Evolutionary conservation across 2,113 vertebrate genomes (phyloP), one percentile per base, ranked within the genome.

Genomic region (Centropus bengalensis): DNA sequence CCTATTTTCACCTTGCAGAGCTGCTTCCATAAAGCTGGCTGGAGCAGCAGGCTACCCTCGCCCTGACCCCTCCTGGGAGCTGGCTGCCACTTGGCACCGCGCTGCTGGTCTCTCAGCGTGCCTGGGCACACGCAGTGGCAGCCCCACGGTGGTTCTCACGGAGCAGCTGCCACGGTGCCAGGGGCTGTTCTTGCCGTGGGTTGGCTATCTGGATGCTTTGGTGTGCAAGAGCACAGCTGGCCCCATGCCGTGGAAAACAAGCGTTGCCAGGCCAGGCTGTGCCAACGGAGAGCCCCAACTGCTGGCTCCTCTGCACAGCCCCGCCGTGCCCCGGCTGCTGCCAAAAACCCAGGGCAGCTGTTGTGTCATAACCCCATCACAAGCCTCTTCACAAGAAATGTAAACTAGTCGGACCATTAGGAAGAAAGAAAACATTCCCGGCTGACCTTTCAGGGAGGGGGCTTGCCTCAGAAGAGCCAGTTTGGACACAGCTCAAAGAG

Each of bases 271-370:
- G 40, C 14, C 33, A 40, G 42, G 18, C 82, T 12, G 33, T 82
- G 82, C 89, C 91, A 92, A 76, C 4, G 3, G 3, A 40, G 27
- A 79, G 70, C 56, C 86, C 88, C 68, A 40, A 62, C 64, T 63
- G 55, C 83, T 42, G 8, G 44, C 73, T 82, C 66, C 55, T 85
- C 59, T 2, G 45, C 78, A 10, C 33, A 13, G 76, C 76, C 63
- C 40, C 49, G 26, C 77, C 7, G 70, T 30, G 62, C 66, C 74
- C 60, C 6, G 36, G 66, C 79, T 42, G 74, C 75, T 92, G 91
- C 86, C 86, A 90, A 86, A 87, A 76, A 60, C 86, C 59, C 64
- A 6, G 94, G 86, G 89, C 92, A 95, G 92, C 94, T 94, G 94
- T 84, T 69, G 89, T 90, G 94, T 79, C 91, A 74, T 36, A 95